Percentiles rank a stretch among this genome's conserved stretches.
phyloP scores from a whole-genome alignment of 1,140 invertebrate species.

The Drosophila fuyamai region DNA sequence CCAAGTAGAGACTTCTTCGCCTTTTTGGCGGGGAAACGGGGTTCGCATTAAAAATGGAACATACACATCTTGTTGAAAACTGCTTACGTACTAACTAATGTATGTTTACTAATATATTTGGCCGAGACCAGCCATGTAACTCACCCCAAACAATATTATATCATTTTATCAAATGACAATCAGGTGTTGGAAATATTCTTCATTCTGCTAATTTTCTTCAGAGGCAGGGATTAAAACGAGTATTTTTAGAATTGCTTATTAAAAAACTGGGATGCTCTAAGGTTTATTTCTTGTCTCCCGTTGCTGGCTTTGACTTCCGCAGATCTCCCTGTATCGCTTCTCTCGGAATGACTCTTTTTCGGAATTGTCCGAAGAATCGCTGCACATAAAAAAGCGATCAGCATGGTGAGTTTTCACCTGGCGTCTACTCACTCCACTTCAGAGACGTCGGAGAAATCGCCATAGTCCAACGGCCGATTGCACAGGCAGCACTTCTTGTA shows the following conservation, averaged over 20 bases:
- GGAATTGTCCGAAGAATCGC: constrained; percentile 31
- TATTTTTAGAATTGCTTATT: no score
- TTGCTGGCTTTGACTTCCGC: no score
- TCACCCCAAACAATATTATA: constrained; percentile 2
- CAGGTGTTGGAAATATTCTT: background rate
- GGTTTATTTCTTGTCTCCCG: background rate
- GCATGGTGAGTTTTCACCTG: background rate
- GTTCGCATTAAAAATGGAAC: background rate
- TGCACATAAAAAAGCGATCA: background rate
- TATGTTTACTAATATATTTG: background rate
- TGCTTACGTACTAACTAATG: background rate
- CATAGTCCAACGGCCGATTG: constrained; percentile 90
- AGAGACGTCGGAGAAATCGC: constrained; percentile 90
- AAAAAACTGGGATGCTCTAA: background rate
- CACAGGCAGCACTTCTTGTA: constrained; percentile 91
- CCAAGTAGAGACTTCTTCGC: background rate
- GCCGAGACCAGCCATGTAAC: background rate
- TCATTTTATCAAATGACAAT: background rate
- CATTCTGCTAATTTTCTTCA: no score
- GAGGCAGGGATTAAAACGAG: no score
- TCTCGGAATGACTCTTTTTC: constrained; percentile 16
- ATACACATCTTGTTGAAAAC: background rate
- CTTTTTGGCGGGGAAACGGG: background rate
- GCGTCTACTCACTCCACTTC: constrained; percentile 88
- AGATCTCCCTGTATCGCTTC: background rate